Evolutionary conservation across 2,888 invertebrate genomes (phyloP).

Genomic region (Ellobium chinense): DNA sequence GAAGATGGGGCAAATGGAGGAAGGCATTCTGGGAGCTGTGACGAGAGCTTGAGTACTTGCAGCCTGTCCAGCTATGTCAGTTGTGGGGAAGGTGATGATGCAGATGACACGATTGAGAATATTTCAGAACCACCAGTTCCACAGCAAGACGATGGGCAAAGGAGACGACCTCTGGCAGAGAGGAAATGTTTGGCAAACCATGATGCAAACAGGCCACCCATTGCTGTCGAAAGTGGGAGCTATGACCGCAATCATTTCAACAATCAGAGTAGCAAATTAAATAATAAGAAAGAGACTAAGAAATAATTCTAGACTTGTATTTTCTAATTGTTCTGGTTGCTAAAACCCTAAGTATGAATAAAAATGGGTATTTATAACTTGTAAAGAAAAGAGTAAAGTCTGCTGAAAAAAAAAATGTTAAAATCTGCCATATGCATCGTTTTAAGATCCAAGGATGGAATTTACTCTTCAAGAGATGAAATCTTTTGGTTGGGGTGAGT

Average conservation of each 20-base stretch:
- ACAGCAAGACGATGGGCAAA: neutral
- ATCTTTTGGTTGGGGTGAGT: too few relatives aligned
- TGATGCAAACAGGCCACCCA: constrained; percentile 1
- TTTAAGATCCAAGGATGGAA: too few relatives aligned
- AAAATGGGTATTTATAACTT: too few relatives aligned
- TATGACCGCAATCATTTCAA: constrained; percentile 27
- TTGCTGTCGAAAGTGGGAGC: constrained; percentile 36
- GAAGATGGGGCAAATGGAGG: constrained; percentile 15
- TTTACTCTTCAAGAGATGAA: too few relatives aligned
- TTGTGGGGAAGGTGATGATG: constrained; percentile 23
- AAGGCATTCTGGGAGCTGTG: neutral
- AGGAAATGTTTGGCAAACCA: neutral
- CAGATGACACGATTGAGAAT: neutral
- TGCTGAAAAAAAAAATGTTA: too few relatives aligned
- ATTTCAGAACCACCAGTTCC: neutral
- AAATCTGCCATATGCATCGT: too few relatives aligned
- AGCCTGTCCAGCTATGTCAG: constrained; percentile 40
- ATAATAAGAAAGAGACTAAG: too few relatives aligned
- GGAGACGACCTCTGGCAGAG: neutral
- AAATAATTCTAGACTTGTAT: too few relatives aligned
- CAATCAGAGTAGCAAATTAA: neutral
- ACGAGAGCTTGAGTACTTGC: constrained; percentile 26
- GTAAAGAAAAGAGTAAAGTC: too few relatives aligned
- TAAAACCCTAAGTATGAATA: too few relatives aligned
- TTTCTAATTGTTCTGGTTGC: too few relatives aligned